Conservation (phyloP, 1,140 invertebrate genomes). For the Hycleus phaleratus region DNA sequence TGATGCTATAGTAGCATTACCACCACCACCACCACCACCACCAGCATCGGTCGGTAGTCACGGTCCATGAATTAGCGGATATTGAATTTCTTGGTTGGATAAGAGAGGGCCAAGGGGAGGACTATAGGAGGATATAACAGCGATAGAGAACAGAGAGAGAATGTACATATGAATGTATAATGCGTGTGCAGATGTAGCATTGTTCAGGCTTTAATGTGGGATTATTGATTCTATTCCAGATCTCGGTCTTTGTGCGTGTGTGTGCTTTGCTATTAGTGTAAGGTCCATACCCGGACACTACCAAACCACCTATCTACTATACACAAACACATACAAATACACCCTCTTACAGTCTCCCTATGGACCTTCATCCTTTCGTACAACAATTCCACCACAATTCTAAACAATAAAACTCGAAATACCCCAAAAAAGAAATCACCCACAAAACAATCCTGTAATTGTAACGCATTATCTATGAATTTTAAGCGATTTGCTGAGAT, state of each 20-base stretch:
- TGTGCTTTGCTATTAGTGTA: conserved; percentile 27
- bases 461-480: neutral
- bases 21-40: too few species aligned
- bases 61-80: conserved; percentile 11
- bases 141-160: neutral
- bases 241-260: conserved; percentile 24
- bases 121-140: too few species aligned
- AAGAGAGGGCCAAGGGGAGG: neutral
- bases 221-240: conserved; percentile 29
- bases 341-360: neutral
- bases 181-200: conserved; percentile 29
- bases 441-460: neutral
- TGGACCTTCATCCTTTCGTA: neutral
- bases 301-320: conserved; percentile 13
- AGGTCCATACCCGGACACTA: conserved; percentile 6
- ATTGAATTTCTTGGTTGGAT: conserved; percentile 13
- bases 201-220: conserved; percentile 27
- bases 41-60: too few species aligned
- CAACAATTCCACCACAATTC: conserved; percentile 17
- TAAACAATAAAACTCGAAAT: neutral
- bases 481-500: too few species aligned
- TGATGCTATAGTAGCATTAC: too few species aligned
- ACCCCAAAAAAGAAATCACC: neutral
- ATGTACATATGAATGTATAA: conserved; percentile 29
- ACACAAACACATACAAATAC: conserved; percentile 13